Percentiles rank a stretch among this genome's conserved stretches.
Conservation (phyloP, 1,140 invertebrate genomes). For the Penaeus vannamei region DNA sequence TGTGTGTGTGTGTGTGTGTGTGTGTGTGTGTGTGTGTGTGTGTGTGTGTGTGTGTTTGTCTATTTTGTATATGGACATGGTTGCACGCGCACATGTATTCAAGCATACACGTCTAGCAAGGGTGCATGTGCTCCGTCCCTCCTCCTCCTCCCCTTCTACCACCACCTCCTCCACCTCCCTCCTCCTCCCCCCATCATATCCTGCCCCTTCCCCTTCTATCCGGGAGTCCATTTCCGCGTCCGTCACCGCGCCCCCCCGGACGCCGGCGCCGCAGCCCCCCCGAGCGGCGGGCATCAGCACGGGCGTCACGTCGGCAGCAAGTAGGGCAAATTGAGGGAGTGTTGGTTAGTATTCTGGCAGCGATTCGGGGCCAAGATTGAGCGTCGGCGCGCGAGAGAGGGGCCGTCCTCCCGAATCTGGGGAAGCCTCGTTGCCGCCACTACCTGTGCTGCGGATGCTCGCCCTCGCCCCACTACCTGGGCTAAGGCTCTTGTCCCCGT, state of each 20-base stretch:
- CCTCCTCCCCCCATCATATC: not conserved
- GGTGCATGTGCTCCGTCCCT: too few species aligned
- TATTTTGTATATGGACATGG: too few species aligned
- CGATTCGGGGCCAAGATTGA: constrained; percentile 39
- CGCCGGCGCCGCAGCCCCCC: too few species aligned
- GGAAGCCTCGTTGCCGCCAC: not conserved
- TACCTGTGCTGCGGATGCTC: not conserved
- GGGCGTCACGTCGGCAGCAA: constrained; percentile 39
- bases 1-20: too few species aligned
- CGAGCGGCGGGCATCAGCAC: not conserved
- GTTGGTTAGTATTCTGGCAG: constrained; percentile 34
- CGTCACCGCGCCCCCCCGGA: not conserved
- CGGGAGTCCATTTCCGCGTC: not conserved
- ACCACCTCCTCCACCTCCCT: not conserved
- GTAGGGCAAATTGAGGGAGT: constrained; percentile 54
- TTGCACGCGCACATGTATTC: too few species aligned
- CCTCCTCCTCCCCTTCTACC: not conserved
- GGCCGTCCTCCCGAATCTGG: constrained; percentile 30
- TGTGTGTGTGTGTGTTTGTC: too few species aligned
- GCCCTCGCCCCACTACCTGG: not conserved
- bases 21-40: too few species aligned
- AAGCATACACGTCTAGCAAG: too few species aligned
- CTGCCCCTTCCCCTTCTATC: not conserved
- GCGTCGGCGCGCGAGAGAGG: constrained; percentile 26
- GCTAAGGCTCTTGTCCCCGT: not conserved